Evolutionary conservation across 2,797 vertebrate species (phyloP), one percentile per base, ranked within the genome.

Genomic region (Bradypodion pumilum): DNA sequence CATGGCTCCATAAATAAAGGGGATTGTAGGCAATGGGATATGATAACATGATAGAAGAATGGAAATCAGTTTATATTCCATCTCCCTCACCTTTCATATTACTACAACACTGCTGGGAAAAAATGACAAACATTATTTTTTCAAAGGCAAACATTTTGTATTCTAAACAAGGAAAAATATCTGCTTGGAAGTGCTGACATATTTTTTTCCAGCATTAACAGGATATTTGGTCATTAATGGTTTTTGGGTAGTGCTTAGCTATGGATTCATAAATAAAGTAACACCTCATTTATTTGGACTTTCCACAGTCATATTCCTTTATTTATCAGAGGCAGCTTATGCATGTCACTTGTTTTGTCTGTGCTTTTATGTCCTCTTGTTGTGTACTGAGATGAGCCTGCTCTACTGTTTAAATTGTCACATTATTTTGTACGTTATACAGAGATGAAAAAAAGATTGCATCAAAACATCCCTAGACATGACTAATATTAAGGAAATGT

Each of bases 241-340:
- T 80, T 16, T 40, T 59, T 35, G 42, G 49, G 49, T n/a, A 70
- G 13, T 59, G 66, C 35, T 66, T 78, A 25, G 27, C n/a, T 70
- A 52, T 59, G 15, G 13, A 80, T 80, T 69, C 70, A 49, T 70
- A 80, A 70, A 80, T 70, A 80, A 70, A 27, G 32, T 69, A 52
- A 59, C 78, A 42, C 66, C 35, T 80, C 35, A 80, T 80, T 80
- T 80, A 70, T 80, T 70, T 70, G 66, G 78, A 70, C 66, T 59
- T 59, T 21, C 78, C 27, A 42, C 49, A 70, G 66, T 37, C 49
- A 80, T 42, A 59, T 80, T 59, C 78, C 35, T 70, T 42, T 80
- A 68, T 79, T 12, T 66, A 35, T 19, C 46, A 56, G 66, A 80
- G 80, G 49, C 21, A 25, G n/a, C 65, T 80, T 52, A 68, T 56